Conservation (phyloP, 1,140 invertebrate genomes). For the Zelostemma sp. region DNA sequence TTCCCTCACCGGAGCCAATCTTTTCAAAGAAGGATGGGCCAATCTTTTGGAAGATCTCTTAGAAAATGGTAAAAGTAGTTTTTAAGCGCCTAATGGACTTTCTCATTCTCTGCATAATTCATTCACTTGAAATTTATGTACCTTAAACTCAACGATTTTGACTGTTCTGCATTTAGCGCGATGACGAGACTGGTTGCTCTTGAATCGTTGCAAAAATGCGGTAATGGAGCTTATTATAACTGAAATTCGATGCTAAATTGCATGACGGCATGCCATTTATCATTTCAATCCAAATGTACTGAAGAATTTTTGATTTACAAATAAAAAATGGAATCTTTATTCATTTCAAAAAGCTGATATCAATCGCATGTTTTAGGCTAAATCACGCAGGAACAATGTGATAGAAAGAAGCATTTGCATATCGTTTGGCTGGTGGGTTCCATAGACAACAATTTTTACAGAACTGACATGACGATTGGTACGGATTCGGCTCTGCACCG, state of each 20-base stretch:
- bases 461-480: conserved; percentile 99
- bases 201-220: not conserved
- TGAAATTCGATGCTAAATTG: too few species aligned
- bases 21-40: conserved; percentile 91
- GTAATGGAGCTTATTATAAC: not conserved
- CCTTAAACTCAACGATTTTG: too few species aligned
- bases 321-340: too few species aligned
- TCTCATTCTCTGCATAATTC: too few species aligned
- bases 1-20: conserved; percentile 97
- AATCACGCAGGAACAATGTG: conserved; percentile 84
- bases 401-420: conserved; percentile 85
- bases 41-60: conserved; percentile 88
- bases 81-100: too few species aligned
- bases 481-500: conserved; percentile 98
- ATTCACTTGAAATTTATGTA: too few species aligned
- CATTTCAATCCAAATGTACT: too few species aligned
- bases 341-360: too few species aligned
- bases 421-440: conserved; percentile 99
- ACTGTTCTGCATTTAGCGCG: not conserved
- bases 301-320: too few species aligned
- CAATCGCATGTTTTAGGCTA: conserved; percentile 74
- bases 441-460: conserved; percentile 99
- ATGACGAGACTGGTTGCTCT: not conserved
- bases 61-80: conserved; percentile 71
- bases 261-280: too few species aligned